Evolutionary conservation across 1,140 invertebrate species (phyloP).

Genomic region (Zaprionus taronus): DNA sequence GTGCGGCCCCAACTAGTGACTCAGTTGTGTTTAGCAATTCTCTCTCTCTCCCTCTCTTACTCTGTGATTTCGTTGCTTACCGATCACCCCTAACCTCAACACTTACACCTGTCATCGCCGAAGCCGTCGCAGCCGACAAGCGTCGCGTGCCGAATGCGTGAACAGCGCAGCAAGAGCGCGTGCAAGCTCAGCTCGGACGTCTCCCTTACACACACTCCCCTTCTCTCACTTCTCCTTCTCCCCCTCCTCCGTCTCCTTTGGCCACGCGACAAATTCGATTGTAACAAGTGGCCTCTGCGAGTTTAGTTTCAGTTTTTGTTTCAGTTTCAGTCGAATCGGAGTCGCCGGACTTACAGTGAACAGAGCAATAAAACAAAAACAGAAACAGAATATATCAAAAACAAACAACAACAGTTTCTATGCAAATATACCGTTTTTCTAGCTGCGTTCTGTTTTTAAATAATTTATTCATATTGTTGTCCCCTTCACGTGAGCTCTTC

Average conservation of each 20-base stretch:
- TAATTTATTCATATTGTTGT: not conserved
- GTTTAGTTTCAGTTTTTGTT: slow-evolving; percentile 59
- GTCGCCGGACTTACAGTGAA: slow-evolving; percentile 10
- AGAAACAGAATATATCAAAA: slow-evolving; percentile 2
- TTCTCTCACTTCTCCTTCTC: not conserved
- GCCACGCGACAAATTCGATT: slow-evolving; percentile 48
- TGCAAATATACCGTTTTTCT: not conserved
- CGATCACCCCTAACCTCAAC: slow-evolving; percentile 18
- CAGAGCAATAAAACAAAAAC: slow-evolving; percentile 12
- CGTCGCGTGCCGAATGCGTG: slow-evolving; percentile 62
- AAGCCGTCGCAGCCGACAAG: slow-evolving; percentile 12
- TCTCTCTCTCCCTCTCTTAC: not conserved
- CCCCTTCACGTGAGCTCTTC: too few species aligned
- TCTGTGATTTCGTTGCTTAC: not conserved
- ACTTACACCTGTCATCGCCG: slow-evolving; percentile 18
- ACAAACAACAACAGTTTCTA: not conserved
- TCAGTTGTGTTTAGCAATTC: slow-evolving; percentile 30
- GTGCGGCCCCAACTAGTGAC: slow-evolving; percentile 31
- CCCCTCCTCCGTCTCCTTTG: slow-evolving; percentile 48
- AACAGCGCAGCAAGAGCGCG: slow-evolving; percentile 9
- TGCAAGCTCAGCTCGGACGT: slow-evolving; percentile 12
- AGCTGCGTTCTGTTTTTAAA: slow-evolving; percentile 7
- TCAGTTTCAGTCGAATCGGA: slow-evolving; percentile 64
- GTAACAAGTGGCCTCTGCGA: slow-evolving; percentile 67
- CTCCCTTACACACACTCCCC: slow-evolving; percentile 40